A percentile compares a stretch with the other conserved stretches of the same genome.
Conservation (phyloP, 2,888 invertebrate species). For the Leucania comma region DNA sequence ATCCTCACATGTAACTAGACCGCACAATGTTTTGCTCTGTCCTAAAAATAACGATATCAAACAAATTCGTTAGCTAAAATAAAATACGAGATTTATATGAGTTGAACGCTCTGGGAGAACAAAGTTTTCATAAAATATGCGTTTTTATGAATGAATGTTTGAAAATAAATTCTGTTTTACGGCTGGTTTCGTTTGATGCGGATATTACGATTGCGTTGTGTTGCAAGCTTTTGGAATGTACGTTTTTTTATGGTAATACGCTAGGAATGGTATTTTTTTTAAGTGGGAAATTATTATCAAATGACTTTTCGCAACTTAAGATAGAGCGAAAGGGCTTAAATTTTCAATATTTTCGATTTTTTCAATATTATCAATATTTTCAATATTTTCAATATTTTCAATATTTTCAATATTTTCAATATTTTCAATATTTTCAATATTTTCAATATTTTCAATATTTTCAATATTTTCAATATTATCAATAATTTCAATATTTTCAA, state of each 20-base stretch:
- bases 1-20: conserved; percentile 44
- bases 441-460: too few relatives aligned
- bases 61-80: conserved; percentile 54
- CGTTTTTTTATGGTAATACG: neutral
- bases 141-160: conserved; percentile 47
- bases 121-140: conserved; percentile 26
- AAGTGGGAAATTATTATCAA: too few relatives aligned
- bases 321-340: too few relatives aligned
- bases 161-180: neutral
- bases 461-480: too few relatives aligned
- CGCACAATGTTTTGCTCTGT: conserved; percentile 8
- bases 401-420: too few relatives aligned
- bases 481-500: too few relatives aligned
- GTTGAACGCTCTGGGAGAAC: conserved; percentile 49
- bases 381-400: too few relatives aligned
- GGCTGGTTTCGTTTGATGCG: neutral
- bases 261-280: neutral
- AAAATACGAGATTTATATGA: conserved; percentile 36
- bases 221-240: neutral
- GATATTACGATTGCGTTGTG: neutral
- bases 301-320: too few relatives aligned
- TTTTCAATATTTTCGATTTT: too few relatives aligned
- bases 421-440: too few relatives aligned
- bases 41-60: conserved; percentile 53
- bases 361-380: too few relatives aligned